Percentiles rank a stretch among this genome's conserved stretches.
Evolutionary conservation across 1,140 invertebrate genomes (phyloP).

Genomic region (Bombus fervidus): DNA sequence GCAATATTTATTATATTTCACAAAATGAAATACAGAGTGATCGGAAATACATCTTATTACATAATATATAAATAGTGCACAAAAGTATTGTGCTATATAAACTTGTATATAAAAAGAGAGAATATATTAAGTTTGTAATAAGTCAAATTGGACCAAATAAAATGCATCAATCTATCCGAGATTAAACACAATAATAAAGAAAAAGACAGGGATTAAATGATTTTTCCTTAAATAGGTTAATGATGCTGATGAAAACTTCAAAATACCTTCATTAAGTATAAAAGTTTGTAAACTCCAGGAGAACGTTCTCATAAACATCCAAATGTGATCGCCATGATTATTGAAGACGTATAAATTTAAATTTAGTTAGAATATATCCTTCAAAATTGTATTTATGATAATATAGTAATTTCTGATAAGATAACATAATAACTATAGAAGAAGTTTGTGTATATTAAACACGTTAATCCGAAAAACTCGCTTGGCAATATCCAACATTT

Average conservation of each 20-base stretch:
- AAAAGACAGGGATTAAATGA: background rate
- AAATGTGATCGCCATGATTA: constrained; percentile 26
- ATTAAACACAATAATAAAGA: background rate
- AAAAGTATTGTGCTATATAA: background rate
- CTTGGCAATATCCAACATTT: background rate
- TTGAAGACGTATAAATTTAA: background rate
- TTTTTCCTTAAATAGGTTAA: background rate
- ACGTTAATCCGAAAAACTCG: background rate
- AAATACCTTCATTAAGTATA: background rate
- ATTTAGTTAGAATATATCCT: background rate
- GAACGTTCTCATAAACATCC: background rate
- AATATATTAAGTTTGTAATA: background rate
- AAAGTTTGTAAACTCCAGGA: background rate
- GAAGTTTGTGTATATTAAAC: background rate
- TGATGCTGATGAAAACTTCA: background rate
- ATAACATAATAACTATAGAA: background rate
- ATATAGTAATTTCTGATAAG: background rate
- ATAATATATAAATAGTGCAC: background rate
- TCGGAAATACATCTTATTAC: background rate
- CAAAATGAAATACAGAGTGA: background rate
- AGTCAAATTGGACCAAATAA: constrained; percentile 22
- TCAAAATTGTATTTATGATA: background rate
- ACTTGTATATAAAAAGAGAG: background rate
- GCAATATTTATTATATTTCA: constrained; percentile 5
- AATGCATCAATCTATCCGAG: background rate